Conservation (phyloP, 1,140 invertebrate genomes). For the Camponotus floridanus region DNA sequence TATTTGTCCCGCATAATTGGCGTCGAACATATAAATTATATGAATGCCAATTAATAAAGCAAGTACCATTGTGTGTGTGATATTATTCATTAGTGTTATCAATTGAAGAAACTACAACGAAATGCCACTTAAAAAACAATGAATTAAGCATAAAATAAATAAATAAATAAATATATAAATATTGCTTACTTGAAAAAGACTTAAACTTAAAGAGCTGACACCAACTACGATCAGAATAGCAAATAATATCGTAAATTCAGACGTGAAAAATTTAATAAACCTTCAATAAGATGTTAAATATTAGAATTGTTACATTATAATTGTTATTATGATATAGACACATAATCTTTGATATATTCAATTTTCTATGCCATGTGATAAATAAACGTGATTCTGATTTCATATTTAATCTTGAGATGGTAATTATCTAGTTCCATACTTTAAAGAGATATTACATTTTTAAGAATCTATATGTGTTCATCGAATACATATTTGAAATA, state of each 20-base stretch:
- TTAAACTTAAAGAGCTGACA: constrained; percentile 35
- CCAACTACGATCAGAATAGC: constrained; percentile 21
- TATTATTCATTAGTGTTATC: constrained; percentile 15
- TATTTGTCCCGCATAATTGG: constrained; percentile 40
- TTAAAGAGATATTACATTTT: neutral
- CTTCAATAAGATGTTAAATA: constrained; percentile 14
- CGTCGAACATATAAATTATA: constrained; percentile 20
- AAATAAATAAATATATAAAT: neutral
- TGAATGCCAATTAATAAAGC: neutral
- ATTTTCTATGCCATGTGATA: neutral
- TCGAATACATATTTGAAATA: neutral
- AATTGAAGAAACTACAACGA: constrained; percentile 28
- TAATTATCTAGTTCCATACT: neutral
- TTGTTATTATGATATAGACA: too few relatives aligned
- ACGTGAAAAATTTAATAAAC: constrained; percentile 8
- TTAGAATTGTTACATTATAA: neutral
- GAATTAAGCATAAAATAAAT: neutral
- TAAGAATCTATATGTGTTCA: neutral
- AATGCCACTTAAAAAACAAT: neutral
- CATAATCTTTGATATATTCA: too few relatives aligned
- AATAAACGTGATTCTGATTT: neutral
- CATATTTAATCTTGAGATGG: neutral
- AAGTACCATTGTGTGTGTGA: neutral
- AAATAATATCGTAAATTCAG: neutral
- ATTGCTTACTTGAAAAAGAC: constrained; percentile 54